Base-by-base conservation (phyloP, 2,888 invertebrate genomes). In the Heliconius ethilla region DNA sequence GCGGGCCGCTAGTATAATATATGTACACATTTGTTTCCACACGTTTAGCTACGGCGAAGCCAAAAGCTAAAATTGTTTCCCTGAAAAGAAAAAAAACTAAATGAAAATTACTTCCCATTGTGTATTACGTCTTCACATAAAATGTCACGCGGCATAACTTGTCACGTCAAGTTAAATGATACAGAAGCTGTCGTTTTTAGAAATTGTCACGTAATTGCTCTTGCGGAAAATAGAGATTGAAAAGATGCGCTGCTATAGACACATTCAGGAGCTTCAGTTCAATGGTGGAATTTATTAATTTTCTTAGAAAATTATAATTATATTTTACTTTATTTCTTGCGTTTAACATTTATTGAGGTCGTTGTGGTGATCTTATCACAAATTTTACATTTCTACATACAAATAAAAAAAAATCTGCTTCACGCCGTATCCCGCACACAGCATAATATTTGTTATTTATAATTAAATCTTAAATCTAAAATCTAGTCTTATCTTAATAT, bases 91-190 rank as follows among this genome's bases (percentile, higher is more conserved):
- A 67, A 67, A 67, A 25, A 63, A 27, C 25, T 15, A 11, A 62
- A 3, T 62, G 59, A 62, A 62, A 62, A 25, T 62, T 11, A 62
- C n/a, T 62, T 62, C n/a, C 11, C 66, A 67, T 37, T 67, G n/a
- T 11, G n/a, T 13, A 37, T 33, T 37, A 67, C 37, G 40, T 55
- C 45, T 55, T n/a, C 51, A 70, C 33, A 11, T 72, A 72, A 51
- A n/a, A 55, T 72, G 70, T 33, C 55, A 55, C 29, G 70, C n/a
- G 55, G 29, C 55, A 70, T 55, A 51, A 70, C 70, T 70, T 55
- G 72, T 72, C 33, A 72, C 59, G 33, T 59, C 33, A 72, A 37
- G 59, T 72, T 72, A 72, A 72, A 72, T 72, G 72, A 72, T 72
- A 72, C 59, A 59, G 55, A 59, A 59, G 55, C 33, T 59, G 59